These are phyloP conservation scores for Melinopterus prodromus DNA, from an alignment of 2,888 invertebrate species.

Conservation along the genomic window DNA sequence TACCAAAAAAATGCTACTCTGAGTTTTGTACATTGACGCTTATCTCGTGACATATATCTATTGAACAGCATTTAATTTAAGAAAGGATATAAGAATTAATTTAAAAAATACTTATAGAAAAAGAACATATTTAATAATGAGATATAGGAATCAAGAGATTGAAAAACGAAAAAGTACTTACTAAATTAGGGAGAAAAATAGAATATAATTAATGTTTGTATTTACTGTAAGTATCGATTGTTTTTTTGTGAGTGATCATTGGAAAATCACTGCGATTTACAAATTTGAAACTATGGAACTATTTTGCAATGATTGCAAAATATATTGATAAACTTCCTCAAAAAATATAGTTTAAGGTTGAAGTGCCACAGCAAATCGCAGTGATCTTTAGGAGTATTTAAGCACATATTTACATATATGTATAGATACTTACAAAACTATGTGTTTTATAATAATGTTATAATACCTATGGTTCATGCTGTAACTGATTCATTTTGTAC, in stretches of 20 bases:
- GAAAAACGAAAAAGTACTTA: neutral
- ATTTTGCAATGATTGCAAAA: too few relatives aligned
- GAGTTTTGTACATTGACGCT: neutral
- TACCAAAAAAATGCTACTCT: neutral
- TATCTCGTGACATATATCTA: too few relatives aligned
- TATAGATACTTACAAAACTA: slow-evolving; percentile 34
- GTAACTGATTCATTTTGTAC: slow-evolving; percentile 37
- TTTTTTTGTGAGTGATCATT: too few relatives aligned
- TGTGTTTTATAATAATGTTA: slow-evolving; percentile 21
- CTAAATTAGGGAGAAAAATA: neutral
- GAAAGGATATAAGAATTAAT: neutral
- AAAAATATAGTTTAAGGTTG: too few relatives aligned
- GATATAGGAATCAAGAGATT: neutral
- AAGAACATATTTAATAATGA: neutral
- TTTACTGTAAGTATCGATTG: too few relatives aligned
- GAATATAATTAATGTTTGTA: too few relatives aligned
- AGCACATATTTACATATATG: slow-evolving; percentile 11
- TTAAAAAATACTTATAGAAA: neutral
- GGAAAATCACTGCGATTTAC: too few relatives aligned
- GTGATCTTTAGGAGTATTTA: neutral
- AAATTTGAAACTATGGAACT: too few relatives aligned
- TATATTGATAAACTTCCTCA: too few relatives aligned
- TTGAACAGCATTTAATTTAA: too few relatives aligned
- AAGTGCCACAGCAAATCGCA: neutral
- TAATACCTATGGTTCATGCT: slow-evolving; percentile 41